Percentiles rank a stretch among this genome's conserved stretches.
Conservation (phyloP, 2,888 invertebrate species). For the Argynnis bischoffii region DNA sequence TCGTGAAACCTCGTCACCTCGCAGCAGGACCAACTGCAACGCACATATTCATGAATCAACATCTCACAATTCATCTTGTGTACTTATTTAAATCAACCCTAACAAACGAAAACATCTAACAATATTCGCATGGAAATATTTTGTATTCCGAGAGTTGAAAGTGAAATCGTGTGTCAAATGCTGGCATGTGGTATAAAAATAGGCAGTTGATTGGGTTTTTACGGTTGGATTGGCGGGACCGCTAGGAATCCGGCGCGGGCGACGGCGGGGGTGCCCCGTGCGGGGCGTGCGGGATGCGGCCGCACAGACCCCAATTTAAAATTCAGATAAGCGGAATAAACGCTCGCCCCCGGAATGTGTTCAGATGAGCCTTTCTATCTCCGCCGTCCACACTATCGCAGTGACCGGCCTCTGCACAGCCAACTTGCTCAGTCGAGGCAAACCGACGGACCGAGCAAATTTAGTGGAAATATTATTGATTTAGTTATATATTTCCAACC, state of each 20-base stretch:
- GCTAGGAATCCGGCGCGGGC: conserved; percentile 59
- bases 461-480: conserved; percentile 2
- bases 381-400: conserved; percentile 9
- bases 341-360: conserved; percentile 47
- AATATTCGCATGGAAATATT: conserved; percentile 40
- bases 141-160: conserved; percentile 49
- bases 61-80: neutral
- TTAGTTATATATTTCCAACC: no score
- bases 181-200: conserved; percentile 61
- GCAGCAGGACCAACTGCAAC: no score
- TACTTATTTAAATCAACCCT: neutral
- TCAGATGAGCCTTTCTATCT: conserved; percentile 17
- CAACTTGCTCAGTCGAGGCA: neutral
- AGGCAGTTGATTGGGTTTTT: conserved; percentile 71
- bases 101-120: conserved; percentile 38
- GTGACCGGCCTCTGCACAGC: conserved; percentile 7
- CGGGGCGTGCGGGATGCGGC: conserved; percentile 29
- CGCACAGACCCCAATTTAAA: conserved; percentile 62
- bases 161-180: conserved; percentile 68
- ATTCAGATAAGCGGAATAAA: conserved; percentile 79
- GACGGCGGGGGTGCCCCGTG: conserved; percentile 41
- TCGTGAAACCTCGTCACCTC: no score
- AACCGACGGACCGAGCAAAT: conserved; percentile 7
- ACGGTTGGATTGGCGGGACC: conserved; percentile 67
- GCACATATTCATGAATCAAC: no score